phyloP scores from a whole-genome alignment of 2,113 vertebrate species.

The Sardina pilchardus region DNA sequence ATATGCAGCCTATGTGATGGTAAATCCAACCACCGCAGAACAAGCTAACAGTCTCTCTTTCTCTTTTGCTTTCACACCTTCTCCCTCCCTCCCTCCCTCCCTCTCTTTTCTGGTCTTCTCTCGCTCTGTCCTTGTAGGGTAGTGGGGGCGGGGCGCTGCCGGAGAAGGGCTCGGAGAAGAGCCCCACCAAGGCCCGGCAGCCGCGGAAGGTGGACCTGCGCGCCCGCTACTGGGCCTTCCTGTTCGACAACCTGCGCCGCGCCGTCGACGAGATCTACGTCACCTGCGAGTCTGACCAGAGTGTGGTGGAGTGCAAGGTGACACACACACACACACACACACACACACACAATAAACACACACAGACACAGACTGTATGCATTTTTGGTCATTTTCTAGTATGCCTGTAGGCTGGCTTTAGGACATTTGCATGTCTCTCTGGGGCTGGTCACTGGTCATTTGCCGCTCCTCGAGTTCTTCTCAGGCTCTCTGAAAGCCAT shows the following conservation, averaged over 20 bases:
- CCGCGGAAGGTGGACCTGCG: conserved; percentile 93
- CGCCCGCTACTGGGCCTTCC: conserved; percentile 97
- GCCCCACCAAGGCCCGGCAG: conserved; percentile 87
- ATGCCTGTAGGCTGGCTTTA: not conserved
- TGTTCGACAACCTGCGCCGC: conserved; percentile 93
- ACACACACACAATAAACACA: not conserved
- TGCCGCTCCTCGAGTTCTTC: not conserved
- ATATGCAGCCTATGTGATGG: too few species aligned
- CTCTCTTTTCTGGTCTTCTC: conserved; percentile 10
- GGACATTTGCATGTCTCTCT: not conserved
- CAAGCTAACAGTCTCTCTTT: too few species aligned
- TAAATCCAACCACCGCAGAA: too few species aligned
- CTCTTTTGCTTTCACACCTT: too few species aligned
- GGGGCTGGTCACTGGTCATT: not conserved
- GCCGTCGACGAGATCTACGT: conserved; percentile 98
- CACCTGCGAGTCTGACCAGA: conserved; percentile 97
- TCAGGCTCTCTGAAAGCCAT: not conserved
- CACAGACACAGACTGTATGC: not conserved
- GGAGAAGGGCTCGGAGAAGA: conserved; percentile 92
- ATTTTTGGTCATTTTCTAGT: not conserved
- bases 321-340: not conserved
- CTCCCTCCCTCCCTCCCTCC: too few species aligned
- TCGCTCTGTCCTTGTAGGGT: conserved; percentile 78
- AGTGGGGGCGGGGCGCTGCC: conserved; percentile 63
- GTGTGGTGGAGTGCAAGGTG: conserved; percentile 95